These are phyloP conservation scores for Dynastes tityus DNA, from an alignment of 2,888 invertebrate species.

Conservation along the genomic window DNA sequence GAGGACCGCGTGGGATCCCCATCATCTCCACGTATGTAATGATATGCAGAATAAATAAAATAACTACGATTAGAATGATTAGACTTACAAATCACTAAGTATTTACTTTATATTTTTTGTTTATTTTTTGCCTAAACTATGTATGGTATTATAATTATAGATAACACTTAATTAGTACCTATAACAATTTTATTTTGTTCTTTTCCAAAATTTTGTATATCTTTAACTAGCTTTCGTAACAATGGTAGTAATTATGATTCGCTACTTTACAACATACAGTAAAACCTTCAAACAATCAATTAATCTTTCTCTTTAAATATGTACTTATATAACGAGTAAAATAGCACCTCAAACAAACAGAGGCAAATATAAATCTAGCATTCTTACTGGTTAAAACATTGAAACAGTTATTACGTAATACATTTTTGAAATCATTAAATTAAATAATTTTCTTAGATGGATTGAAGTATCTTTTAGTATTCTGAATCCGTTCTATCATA, in stretches of 20 bases:
- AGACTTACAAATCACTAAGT: slow-evolving; percentile 57
- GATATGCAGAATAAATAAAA: slow-evolving; percentile 50
- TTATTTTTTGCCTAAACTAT: slow-evolving; percentile 71
- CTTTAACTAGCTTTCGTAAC: slow-evolving; percentile 55
- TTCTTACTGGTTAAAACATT: background rate
- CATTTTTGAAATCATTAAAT: slow-evolving; percentile 9
- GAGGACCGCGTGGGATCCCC: slow-evolving; percentile 42
- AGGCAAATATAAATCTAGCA: slow-evolving; percentile 23
- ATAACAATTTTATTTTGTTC: slow-evolving; percentile 68
- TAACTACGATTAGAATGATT: slow-evolving; percentile 46
- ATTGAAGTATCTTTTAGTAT: background rate
- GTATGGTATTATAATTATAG: slow-evolving; percentile 70
- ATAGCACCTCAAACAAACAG: slow-evolving; percentile 30
- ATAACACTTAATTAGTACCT: slow-evolving; percentile 70
- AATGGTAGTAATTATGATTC: slow-evolving; percentile 50
- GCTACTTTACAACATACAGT: slow-evolving; percentile 49
- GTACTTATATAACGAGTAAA: background rate
- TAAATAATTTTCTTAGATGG: background rate
- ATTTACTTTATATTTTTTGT: slow-evolving; percentile 27
- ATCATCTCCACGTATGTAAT: slow-evolving; percentile 40
- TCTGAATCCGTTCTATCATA: too few relatives aligned
- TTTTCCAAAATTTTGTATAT: slow-evolving; percentile 63
- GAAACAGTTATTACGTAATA: background rate
- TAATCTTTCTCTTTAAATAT: background rate
- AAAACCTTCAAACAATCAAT: slow-evolving; percentile 44